These are phyloP conservation scores for Chamaetylas fuelleborni DNA, from an alignment of 2,113 vertebrate genomes.

Conservation along the genomic window DNA sequence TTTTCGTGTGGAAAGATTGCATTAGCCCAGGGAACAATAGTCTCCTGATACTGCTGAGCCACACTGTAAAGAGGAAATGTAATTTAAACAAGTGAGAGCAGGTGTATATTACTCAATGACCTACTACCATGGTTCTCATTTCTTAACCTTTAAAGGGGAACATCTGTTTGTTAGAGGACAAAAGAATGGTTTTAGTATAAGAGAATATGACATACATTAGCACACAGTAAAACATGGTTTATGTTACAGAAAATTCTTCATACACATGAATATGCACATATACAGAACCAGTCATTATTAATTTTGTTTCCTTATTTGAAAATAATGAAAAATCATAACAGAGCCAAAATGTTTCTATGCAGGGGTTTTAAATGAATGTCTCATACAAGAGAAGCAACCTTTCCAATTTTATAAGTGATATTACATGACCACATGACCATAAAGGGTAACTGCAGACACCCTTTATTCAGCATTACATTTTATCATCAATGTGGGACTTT, in stretches of 20 bases:
- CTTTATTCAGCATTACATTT: background rate
- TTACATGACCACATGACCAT: background rate
- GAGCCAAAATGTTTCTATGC: conserved; percentile 15
- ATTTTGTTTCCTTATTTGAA: conserved; percentile 18
- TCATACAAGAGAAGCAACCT: background rate
- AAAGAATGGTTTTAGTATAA: background rate
- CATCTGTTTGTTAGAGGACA: background rate
- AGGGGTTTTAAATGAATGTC: conserved; percentile 36
- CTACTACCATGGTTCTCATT: background rate
- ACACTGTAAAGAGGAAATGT: conserved; percentile 54
- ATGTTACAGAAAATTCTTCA: background rate
- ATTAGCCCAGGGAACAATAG: conserved; percentile 59
- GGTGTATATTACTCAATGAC: conserved; percentile 34
- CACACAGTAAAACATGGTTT: background rate
- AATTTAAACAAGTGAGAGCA: conserved; percentile 56
- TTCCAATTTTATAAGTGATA: background rate
- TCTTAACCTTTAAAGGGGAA: conserved; percentile 14
- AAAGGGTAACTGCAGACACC: background rate
- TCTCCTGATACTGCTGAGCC: conserved; percentile 63
- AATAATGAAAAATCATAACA: conserved; percentile 32
- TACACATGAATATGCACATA: background rate
- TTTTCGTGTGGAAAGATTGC: conserved; percentile 62
- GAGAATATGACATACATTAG: background rate
- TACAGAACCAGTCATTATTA: conserved; percentile 16
- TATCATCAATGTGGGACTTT: background rate